phyloP scores from a whole-genome alignment of 2,113 vertebrate genomes.

The Dicerorhinus sumatrensis region DNA sequence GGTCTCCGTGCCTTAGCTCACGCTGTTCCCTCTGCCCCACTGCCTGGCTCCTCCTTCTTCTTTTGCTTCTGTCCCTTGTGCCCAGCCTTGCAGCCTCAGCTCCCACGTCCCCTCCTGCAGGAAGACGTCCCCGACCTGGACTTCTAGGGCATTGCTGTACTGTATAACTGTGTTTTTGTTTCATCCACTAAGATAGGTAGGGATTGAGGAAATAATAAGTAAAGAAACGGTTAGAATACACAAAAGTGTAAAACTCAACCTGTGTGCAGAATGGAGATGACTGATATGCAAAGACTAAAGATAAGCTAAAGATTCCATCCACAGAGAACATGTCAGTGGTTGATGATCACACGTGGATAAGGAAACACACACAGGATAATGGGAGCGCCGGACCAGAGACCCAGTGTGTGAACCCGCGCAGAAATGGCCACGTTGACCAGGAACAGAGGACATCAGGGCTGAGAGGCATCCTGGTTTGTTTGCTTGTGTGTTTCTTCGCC shows the following conservation, averaged over 20 bases:
- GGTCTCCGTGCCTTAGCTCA: accelerated
- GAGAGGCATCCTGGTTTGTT: not conserved
- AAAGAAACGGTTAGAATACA: not conserved
- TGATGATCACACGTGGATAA: accelerated
- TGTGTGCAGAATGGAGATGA: accelerated
- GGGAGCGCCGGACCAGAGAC: accelerated
- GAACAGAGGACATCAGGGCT: not conserved
- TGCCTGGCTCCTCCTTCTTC: not conserved
- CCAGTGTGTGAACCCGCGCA: accelerated
- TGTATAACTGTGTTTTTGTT: accelerated
- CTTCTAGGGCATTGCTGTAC: accelerated
- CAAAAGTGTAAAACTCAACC: accelerated
- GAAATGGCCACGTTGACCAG: accelerated
- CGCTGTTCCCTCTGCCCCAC: accelerated
- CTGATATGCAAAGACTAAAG: accelerated
- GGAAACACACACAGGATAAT: not conserved
- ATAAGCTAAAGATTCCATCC: accelerated
- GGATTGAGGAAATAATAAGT: not conserved
- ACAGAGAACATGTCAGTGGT: accelerated
- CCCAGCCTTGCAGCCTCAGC: accelerated
- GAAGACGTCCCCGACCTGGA: accelerated
- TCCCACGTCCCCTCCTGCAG: not conserved
- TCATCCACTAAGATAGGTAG: accelerated
- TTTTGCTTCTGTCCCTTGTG: accelerated
- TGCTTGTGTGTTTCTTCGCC: too few species aligned